Conservation (phyloP, 2,888 invertebrate species). For the Ophion ellenae region DNA sequence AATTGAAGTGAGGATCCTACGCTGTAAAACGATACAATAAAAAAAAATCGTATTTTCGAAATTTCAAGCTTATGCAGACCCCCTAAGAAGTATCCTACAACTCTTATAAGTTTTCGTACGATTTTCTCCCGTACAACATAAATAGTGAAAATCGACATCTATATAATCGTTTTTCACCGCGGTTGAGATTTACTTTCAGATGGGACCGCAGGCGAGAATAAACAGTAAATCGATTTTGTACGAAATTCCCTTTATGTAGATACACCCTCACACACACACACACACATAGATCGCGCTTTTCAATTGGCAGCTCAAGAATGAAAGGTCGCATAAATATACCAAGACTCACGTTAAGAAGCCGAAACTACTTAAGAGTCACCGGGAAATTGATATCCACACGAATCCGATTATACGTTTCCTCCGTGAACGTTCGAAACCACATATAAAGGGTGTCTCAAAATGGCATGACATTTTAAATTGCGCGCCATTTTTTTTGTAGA, state of each 20-base stretch:
- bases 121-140: background rate
- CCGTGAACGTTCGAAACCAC: background rate
- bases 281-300: slow-evolving; percentile 12
- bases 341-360: slow-evolving; percentile 5
- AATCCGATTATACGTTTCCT: background rate
- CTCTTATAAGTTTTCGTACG: too few species aligned
- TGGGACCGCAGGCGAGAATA: slow-evolving; percentile 5
- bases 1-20: too few species aligned
- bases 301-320: slow-evolving; percentile 12
- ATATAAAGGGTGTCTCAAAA: background rate
- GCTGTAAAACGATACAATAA: too few species aligned
- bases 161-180: background rate
- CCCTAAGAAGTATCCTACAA: too few species aligned
- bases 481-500: too few species aligned
- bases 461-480: too few species aligned
- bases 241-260: slow-evolving; percentile 3
- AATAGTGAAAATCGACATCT: background rate
- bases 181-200: slow-evolving; percentile 7
- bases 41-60: too few species aligned
- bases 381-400: slow-evolving; percentile 35
- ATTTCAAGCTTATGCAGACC: too few species aligned
- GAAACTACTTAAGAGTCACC: slow-evolving; percentile 27
- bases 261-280: slow-evolving; percentile 6
- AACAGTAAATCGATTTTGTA: slow-evolving; percentile 6
- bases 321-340: slow-evolving; percentile 18